phyloP scores from a whole-genome alignment of 2,113 vertebrate species.

The Oceanites oceanicus region DNA sequence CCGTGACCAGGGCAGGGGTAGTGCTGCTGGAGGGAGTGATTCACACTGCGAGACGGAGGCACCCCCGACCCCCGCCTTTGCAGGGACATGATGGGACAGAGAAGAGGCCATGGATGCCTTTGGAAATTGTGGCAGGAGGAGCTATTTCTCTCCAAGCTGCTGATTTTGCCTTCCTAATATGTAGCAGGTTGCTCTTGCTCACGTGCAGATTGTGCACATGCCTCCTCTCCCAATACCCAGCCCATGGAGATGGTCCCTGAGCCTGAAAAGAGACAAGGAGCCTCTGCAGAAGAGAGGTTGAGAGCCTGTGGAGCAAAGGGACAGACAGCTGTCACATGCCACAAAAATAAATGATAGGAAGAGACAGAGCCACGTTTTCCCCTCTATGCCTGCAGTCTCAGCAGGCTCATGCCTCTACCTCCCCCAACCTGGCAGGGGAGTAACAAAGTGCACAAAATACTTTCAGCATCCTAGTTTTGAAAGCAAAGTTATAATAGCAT shows the following conservation, averaged over 20 bases:
- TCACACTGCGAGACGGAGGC: not conserved
- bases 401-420: rapidly evolving
- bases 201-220: rapidly evolving
- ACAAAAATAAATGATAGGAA: not conserved
- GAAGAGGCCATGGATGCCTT: not conserved
- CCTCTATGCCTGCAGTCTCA: not conserved
- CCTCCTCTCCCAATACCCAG: not conserved
- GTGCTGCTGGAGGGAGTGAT: not conserved
- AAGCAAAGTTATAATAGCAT: not conserved
- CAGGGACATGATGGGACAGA: rapidly evolving
- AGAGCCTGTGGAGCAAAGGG: not conserved
- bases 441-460: not conserved
- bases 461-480: not conserved
- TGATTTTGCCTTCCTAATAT: not conserved
- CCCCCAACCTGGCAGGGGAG: not conserved
- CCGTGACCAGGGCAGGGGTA: rapidly evolving
- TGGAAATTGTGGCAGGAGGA: not conserved
- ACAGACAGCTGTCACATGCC: not conserved
- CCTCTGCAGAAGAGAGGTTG: not conserved
- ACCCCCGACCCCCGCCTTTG: rapidly evolving
- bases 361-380: not conserved
- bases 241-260: not conserved
- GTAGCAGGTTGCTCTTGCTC: rapidly evolving
- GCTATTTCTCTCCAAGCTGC: not conserved
- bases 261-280: not conserved